A percentile compares a stretch with the other conserved stretches of the same genome.
These are phyloP conservation scores for Tursiops truncatus DNA, from an alignment of 2,113 vertebrate genomes.

Conservation along the genomic window DNA sequence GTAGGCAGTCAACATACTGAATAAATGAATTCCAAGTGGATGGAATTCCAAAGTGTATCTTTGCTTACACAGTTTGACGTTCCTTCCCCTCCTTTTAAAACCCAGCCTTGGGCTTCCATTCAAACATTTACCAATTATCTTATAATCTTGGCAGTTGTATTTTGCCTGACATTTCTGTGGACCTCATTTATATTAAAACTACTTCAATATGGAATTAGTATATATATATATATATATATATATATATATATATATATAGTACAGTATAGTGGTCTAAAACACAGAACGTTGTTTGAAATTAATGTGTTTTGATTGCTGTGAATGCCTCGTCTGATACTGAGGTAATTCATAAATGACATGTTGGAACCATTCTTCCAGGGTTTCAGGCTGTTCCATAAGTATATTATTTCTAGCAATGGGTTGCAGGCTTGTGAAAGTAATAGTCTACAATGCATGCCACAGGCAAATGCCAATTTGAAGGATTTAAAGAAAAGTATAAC, in stretches of 20 bases:
- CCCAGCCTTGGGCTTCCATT: neutral
- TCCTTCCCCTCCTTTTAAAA: neutral
- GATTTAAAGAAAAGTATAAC: conserved; percentile 36
- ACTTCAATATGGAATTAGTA: conserved; percentile 59
- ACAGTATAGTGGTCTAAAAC: conserved; percentile 37
- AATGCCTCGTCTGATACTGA: conserved; percentile 54
- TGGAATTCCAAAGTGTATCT: neutral
- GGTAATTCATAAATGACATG: conserved; percentile 42
- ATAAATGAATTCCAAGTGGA: neutral
- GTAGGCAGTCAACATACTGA: neutral
- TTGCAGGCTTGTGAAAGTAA: conserved; percentile 36
- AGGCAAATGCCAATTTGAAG: neutral
- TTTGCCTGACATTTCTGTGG: conserved; percentile 59
- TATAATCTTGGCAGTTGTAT: neutral
- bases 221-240: neutral
- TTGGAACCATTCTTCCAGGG: conserved; percentile 26
- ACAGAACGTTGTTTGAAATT: conserved; percentile 64
- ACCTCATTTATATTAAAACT: conserved; percentile 69
- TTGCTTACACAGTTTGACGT: conserved; percentile 3
- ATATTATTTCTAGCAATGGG: conserved; percentile 28
- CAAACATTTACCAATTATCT: conserved; percentile 21
- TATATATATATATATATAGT: too few relatives aligned
- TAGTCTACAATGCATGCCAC: neutral
- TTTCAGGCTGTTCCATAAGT: conserved; percentile 7
- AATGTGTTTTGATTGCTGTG: conserved; percentile 27